Evolutionary conservation across 2,797 vertebrate species (phyloP).

Genomic region (Tauraco hartlaubi): DNA sequence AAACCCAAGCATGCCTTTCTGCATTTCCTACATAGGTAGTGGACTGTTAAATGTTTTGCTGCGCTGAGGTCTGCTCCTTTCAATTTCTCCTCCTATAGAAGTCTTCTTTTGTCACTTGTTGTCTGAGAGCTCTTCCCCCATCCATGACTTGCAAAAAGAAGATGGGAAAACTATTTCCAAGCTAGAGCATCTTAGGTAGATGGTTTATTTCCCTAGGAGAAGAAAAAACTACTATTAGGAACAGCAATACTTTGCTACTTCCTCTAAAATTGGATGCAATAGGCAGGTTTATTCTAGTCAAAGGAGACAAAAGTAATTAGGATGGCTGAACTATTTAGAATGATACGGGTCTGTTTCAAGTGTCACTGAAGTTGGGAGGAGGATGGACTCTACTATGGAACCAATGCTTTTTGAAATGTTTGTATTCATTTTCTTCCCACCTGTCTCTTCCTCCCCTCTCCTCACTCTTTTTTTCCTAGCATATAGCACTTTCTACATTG

Average conservation of each 20-base stretch:
- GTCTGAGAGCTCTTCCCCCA: not conserved
- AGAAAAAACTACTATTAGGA: not conserved
- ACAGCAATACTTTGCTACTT: not conserved
- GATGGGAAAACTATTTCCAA: not conserved
- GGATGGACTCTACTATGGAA: not conserved
- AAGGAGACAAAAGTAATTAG: not conserved
- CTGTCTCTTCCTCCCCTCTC: not conserved
- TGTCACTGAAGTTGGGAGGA: not conserved
- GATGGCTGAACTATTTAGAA: not conserved
- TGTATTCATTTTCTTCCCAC: not conserved
- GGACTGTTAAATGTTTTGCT: not conserved
- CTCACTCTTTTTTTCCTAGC: constrained; percentile 79
- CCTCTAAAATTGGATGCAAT: not conserved
- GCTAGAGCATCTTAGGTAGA: not conserved
- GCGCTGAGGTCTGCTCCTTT: not conserved
- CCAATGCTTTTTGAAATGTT: not conserved
- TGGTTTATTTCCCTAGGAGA: not conserved
- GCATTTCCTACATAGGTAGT: not conserved
- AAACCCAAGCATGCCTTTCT: not conserved
- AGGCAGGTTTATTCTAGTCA: not conserved
- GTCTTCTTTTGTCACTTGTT: not conserved
- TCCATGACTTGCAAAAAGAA: not conserved
- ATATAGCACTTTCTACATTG: constrained; percentile 98
- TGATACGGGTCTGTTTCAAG: not conserved
- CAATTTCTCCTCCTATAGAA: not conserved